phyloP scores from a whole-genome alignment of 2,888 invertebrate genomes.

The Eumerus sabulonum region DNA sequence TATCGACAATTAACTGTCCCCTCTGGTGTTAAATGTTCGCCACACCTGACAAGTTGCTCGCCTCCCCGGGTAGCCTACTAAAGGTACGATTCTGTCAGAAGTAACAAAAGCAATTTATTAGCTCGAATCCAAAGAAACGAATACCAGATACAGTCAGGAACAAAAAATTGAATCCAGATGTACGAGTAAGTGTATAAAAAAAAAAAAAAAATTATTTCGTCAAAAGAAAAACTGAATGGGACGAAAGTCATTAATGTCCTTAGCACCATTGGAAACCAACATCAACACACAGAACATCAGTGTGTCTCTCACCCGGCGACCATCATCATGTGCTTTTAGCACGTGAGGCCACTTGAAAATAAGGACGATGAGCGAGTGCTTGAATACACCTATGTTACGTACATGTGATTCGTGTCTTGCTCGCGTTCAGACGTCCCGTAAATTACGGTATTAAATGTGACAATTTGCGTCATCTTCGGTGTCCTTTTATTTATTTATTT shows the following conservation, averaged over 20 bases:
- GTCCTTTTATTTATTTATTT: conserved; percentile 48
- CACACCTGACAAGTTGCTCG: conserved; percentile 24
- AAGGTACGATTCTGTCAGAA: neutral
- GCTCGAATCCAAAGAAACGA: conserved; percentile 32
- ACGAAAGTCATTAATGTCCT: conserved; percentile 55
- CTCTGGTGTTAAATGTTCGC: conserved; percentile 6
- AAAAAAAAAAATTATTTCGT: conserved; percentile 55
- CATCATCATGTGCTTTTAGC: conserved; percentile 31
- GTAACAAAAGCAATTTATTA: conserved; percentile 15
- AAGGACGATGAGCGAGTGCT: conserved; percentile 13
- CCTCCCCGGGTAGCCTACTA: no score
- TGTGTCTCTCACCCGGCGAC: neutral
- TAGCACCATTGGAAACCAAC: conserved; percentile 9
- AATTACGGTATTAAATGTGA: conserved; percentile 61
- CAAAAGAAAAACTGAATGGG: conserved; percentile 36
- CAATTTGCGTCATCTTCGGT: conserved; percentile 62
- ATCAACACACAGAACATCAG: neutral
- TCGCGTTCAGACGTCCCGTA: conserved; percentile 25
- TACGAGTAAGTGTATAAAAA: no score
- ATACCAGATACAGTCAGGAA: conserved; percentile 8
- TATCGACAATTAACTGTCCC: conserved; percentile 9
- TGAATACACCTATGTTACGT: neutral
- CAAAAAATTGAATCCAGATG: neutral
- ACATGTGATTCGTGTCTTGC: conserved; percentile 34
- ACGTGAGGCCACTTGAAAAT: conserved; percentile 63